Evolutionary conservation across 2,797 vertebrate genomes (phyloP).

Genomic region (Enteromius treurensis): DNA sequence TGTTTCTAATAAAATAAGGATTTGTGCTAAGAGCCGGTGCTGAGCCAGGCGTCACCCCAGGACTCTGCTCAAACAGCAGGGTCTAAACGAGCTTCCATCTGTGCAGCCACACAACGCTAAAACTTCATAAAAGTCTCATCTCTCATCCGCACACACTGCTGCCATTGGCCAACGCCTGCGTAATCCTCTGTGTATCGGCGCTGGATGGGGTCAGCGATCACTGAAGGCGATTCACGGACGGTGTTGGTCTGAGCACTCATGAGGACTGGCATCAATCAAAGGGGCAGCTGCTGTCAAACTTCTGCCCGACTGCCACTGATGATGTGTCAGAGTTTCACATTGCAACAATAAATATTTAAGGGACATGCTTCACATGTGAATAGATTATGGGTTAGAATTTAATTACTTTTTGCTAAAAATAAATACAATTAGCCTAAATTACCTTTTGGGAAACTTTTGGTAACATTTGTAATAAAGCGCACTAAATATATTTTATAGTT

Average conservation of each 20-base stretch:
- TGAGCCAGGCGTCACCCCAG: constrained; percentile 76
- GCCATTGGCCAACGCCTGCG: constrained; percentile 28
- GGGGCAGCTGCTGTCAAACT: constrained; percentile 29
- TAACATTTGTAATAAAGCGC: background rate
- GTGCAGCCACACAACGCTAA: constrained; percentile 67
- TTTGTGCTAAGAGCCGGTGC: constrained; percentile 54
- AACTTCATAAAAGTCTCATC: constrained; percentile 69
- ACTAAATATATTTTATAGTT: background rate
- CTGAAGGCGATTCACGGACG: constrained; percentile 24
- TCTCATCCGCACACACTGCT: constrained; percentile 41
- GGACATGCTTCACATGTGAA: constrained; percentile 24
- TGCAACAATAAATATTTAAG: constrained; percentile 26
- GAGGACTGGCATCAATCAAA: constrained; percentile 47
- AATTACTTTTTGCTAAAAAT: background rate
- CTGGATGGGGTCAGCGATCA: constrained; percentile 43
- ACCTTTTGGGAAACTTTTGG: background rate
- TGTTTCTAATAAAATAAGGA: constrained; percentile 62
- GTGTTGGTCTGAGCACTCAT: constrained; percentile 45
- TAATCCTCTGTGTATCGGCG: constrained; percentile 35
- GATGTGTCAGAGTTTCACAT: constrained; percentile 38
- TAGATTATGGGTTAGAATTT: background rate
- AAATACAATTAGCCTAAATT: background rate
- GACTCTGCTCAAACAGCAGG: constrained; percentile 79
- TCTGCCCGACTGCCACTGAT: constrained; percentile 35
- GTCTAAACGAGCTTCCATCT: constrained; percentile 80